Percentiles rank a stretch among this genome's conserved stretches.
Conservation (phyloP, 2,797 vertebrate genomes). For the Hyperoplus lanceolatus region DNA sequence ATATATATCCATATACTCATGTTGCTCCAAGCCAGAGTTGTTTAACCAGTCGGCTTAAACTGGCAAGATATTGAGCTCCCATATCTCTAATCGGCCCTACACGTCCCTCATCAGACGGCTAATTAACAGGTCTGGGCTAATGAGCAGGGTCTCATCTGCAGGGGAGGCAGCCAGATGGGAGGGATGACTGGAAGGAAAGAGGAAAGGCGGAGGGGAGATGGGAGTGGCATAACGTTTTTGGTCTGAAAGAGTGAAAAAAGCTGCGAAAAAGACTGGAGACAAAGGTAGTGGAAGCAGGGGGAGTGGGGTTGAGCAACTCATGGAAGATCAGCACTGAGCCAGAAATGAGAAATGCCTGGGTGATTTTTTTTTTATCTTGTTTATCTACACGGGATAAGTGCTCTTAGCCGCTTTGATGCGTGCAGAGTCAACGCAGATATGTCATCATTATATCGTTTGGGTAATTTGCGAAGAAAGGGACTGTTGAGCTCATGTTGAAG, state of each 20-base stretch:
- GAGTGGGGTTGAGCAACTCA: conserved; percentile 17
- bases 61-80: conserved; percentile 41
- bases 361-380: background rate
- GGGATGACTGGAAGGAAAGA: conserved; percentile 44
- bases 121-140: conserved; percentile 84
- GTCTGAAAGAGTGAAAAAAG: conserved; percentile 33
- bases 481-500: background rate
- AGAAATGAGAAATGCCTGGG: background rate
- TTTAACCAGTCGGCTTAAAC: conserved; percentile 29
- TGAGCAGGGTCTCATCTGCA: conserved; percentile 81
- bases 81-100: conserved; percentile 59
- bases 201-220: conserved; percentile 30
- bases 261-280: conserved; percentile 15
- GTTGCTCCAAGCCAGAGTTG: conserved; percentile 21
- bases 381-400: conserved; percentile 10
- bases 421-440: background rate
- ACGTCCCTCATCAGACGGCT: conserved; percentile 75
- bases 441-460: background rate
- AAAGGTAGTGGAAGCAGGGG: conserved; percentile 9
- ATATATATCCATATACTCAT: background rate
- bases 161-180: conserved; percentile 73
- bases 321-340: conserved; percentile 2
- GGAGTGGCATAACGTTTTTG: conserved; percentile 45
- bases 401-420: conserved; percentile 10
- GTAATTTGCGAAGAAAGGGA: background rate